Base-by-base conservation (phyloP, 2,797 vertebrate species). In the Oreochromis grahami region DNA sequence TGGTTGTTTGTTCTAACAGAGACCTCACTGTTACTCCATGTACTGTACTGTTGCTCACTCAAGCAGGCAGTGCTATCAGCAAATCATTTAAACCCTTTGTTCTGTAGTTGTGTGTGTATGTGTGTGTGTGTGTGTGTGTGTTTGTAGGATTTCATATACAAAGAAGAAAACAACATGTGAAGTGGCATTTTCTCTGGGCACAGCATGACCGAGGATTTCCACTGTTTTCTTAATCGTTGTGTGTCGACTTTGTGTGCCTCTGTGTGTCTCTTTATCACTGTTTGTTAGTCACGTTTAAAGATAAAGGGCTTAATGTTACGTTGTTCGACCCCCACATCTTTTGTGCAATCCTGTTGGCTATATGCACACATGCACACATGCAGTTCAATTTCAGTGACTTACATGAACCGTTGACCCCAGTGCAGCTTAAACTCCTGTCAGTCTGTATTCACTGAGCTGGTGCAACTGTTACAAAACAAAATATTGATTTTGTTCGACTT, bases 1-100 rank as follows among this genome's bases (percentile, higher is more conserved):
- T 41, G 36, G 14, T 60, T 41, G 36, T 26, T 80, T 51, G 45
- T 76, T 84, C 36, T 68, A 45, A 41, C 19, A 43, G 26, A 79
- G 21, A 38, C 50, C 76, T 68, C 1, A 84, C 29, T 70, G 8
- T 43, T 68, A 43, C 63, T 8, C 11, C 56, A 15, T 51, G 5
- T 43, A 50, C 58, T 63, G 58, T 63, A 63, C 45, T 51, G 21
- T 51, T 5, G 9, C 76, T 86, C 45, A 32, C 38, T 78, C 36
- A 68, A 85, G 51, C 29, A 84, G 19, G 76, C 56, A 81, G n/a
- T 26, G n/a, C 21, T 26, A 21, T 83, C 53, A 50, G 32, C 38
- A 88, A 78, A 88, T 86, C 76, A 55, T 83, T 90, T 87, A 84
- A 85, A 86, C 79, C 53, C 32, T 21, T 7, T 45, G 12, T 38